Conservation (phyloP, 2,888 invertebrate genomes). For the Drosophila anomelani region DNA sequence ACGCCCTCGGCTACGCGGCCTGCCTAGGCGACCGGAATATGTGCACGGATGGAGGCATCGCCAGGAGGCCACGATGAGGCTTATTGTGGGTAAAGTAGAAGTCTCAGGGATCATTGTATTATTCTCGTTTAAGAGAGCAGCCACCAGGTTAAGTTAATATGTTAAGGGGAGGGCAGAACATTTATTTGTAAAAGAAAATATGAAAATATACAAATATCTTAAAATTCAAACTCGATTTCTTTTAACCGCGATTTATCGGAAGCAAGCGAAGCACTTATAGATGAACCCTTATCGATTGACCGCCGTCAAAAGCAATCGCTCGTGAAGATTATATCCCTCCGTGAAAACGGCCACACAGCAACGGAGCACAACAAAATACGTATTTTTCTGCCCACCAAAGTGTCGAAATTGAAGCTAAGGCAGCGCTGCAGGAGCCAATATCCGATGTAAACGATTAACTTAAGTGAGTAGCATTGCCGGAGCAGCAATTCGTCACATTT, state of each 20-base stretch:
- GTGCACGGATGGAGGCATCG: constrained; percentile 81
- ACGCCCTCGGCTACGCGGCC: constrained; percentile 90
- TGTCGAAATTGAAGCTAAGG: constrained; percentile 17
- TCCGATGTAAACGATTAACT: constrained; percentile 32
- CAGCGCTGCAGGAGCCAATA: constrained; percentile 10
- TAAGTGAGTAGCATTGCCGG: constrained; percentile 35
- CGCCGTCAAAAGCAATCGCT: not conserved
- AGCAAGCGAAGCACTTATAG: not conserved
- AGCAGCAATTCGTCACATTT: constrained; percentile 7
- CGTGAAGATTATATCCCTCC: not conserved
- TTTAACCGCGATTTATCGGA: not conserved
- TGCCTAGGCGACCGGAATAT: constrained; percentile 88
- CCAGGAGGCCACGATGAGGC: constrained; percentile 51
- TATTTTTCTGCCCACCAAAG: constrained; percentile 29
- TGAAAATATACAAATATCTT: not conserved
- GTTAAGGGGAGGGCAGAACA: constrained; percentile 19
- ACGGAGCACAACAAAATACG: constrained; percentile 31
- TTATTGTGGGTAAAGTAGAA: not conserved
- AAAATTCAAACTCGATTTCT: not conserved
- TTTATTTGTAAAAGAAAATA: not conserved
- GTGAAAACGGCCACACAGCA: constrained; percentile 12
- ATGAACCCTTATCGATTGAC: not conserved
- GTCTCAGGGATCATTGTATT: constrained; percentile 43
- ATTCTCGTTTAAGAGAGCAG: constrained; percentile 22
- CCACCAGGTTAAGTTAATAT: constrained; percentile 4